These are phyloP conservation scores for Anarrhichthys ocellatus DNA, from an alignment of 2,113 vertebrate species.

Conservation along the genomic window DNA sequence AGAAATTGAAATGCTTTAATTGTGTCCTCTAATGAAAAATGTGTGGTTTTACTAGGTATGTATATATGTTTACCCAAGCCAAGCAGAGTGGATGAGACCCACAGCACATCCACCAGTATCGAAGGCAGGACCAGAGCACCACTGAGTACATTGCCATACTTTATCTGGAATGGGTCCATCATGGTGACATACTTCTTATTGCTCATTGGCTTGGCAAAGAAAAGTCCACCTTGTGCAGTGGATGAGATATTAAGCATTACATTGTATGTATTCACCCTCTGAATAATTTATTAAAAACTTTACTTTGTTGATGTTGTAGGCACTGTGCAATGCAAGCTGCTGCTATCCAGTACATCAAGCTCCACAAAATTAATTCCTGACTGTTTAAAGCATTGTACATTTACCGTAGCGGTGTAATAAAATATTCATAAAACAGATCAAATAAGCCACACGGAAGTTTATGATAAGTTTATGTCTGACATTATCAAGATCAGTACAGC, in stretches of 20 bases:
- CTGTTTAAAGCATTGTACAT: not conserved
- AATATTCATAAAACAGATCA: not conserved
- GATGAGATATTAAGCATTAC: not conserved
- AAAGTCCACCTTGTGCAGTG: slow-evolving; percentile 34
- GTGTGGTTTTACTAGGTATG: not conserved
- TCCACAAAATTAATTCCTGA: not conserved
- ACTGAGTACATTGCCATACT: slow-evolving; percentile 42
- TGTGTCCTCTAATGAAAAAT: not conserved
- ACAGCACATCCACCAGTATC: slow-evolving; percentile 83
- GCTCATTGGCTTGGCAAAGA: slow-evolving; percentile 57
- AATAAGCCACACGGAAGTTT: not conserved
- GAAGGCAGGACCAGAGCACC: slow-evolving; percentile 81
- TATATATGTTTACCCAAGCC: slow-evolving; percentile 77
- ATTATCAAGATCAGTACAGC: not conserved
- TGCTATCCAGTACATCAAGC: not conserved
- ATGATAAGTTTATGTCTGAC: not conserved
- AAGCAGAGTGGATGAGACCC: slow-evolving; percentile 85
- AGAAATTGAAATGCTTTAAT: not conserved
- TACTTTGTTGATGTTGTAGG: not conserved
- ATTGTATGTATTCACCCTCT: not conserved
- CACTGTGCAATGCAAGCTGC: not conserved
- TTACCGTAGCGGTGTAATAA: not conserved
- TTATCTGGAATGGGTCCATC: slow-evolving; percentile 61
- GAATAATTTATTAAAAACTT: not conserved
- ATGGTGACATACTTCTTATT: slow-evolving; percentile 54